These are phyloP conservation scores for Oenanthe oenanthe DNA, from an alignment of 2,113 vertebrate species.

Conservation along the genomic window DNA sequence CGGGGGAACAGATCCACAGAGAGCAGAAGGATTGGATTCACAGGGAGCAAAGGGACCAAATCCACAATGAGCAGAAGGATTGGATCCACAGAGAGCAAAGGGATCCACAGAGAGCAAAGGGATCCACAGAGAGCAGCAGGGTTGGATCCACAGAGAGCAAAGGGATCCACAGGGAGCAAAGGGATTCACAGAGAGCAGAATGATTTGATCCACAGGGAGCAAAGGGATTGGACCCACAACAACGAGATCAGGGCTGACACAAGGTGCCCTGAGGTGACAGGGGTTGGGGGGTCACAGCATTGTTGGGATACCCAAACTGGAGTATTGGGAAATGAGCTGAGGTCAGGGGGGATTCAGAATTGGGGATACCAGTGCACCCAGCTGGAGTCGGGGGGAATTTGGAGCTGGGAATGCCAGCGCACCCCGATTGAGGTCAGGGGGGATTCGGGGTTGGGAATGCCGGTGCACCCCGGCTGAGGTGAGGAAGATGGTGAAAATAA, in stretches of 20 bases:
- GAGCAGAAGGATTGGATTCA: background rate
- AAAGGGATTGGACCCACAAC: background rate
- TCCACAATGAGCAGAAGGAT: no score
- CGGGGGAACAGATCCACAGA: background rate
- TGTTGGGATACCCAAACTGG: accelerated
- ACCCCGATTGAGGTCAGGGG: background rate
- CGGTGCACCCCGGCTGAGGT: background rate
- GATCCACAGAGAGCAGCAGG: no score
- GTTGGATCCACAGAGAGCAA: no score
- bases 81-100: no score
- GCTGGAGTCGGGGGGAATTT: background rate
- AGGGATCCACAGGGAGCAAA: no score
- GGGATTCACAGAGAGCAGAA: background rate
- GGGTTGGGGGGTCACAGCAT: background rate
- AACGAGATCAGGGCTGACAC: background rate
- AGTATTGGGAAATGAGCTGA: background rate
- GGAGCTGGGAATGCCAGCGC: background rate
- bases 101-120: no score
- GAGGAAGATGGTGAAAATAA: background rate
- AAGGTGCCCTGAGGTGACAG: accelerated
- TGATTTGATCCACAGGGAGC: no score
- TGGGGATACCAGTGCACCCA: accelerated
- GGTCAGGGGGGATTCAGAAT: background rate
- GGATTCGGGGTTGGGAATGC: background rate
- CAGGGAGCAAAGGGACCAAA: no score